Conservation (phyloP, 2,888 invertebrate genomes). For the Idaea aversata region DNA sequence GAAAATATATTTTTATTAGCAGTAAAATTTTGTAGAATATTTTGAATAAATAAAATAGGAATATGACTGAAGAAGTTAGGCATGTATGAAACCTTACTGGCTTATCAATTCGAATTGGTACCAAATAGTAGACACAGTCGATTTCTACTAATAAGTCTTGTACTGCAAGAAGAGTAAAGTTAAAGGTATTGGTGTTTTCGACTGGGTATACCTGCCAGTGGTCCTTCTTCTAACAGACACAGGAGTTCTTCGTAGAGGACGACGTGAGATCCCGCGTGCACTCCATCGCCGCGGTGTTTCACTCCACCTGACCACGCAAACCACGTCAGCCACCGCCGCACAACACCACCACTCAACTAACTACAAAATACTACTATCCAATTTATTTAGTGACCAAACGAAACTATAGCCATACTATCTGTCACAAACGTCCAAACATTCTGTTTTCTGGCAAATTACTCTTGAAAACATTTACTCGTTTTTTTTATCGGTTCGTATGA, state of each 20-base stretch:
- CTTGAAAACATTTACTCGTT: neutral
- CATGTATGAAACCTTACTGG: too few species aligned
- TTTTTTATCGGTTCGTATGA: neutral
- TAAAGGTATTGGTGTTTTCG: neutral
- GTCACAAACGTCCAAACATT: conserved; percentile 2
- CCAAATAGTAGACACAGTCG: too few species aligned
- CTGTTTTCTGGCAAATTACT: neutral
- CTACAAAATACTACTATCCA: neutral
- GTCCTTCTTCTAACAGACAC: conserved; percentile 81
- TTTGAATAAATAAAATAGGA: neutral
- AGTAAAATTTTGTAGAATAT: neutral
- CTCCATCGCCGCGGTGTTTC: conserved; percentile 75
- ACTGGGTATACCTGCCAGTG: conserved; percentile 79
- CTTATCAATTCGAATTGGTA: too few species aligned
- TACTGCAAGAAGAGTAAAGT: neutral
- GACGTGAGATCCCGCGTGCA: conserved; percentile 66
- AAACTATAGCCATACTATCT: neutral
- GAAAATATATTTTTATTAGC: conserved; percentile 1
- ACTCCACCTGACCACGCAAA: conserved; percentile 62
- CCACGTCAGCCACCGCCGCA: conserved; percentile 40
- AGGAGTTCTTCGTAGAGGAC: conserved; percentile 78
- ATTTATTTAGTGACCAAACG: neutral
- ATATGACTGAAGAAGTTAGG: neutral
- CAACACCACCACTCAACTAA: conserved; percentile 27
- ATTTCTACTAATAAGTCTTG: neutral